Base-by-base conservation (phyloP, 2,888 invertebrate species). In the Patella ulyssiponensis region DNA sequence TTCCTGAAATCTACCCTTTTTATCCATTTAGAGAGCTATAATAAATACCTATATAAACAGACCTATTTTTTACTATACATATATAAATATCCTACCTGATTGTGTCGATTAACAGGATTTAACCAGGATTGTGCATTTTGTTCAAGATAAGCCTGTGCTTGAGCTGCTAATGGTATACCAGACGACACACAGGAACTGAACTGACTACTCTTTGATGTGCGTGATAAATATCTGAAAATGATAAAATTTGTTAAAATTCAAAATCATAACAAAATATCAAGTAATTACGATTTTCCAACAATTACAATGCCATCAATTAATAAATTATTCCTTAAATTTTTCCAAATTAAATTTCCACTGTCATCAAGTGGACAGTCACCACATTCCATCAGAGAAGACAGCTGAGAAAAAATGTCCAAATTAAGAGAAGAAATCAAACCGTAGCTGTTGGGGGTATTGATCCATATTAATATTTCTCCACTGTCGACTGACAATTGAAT, bases 111-210 rank as follows among this genome's bases (percentile, higher is more conserved):
- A 11, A 14, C 20, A 70, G 85, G 86, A 20, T 79, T 80, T 15
- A 83, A 82, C 76, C 86, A 85, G 27, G 86, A 82, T 15, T 85
- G 78, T 33, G 86, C 86, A 82, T 88, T 88, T 77, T 88, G 86
- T 73, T 88, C 87, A 15, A 88, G 85, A 75, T 88, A 87, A 53
- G 87, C 86, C 77, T 88, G 87, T 7, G 86, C 86, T 76, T 88
- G 87, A 51, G 83, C 86, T 15, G 86, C 86, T 11, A 87, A 79
- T 11, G 86, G 86, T 69, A 79, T 54, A n/a, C 77, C 77, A 20
- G 75, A 51, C 9, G 52, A 69, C 2, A 72, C 69, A 7, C 58
- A 44, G 7, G 52, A 53, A 11, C 58, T 17, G 33, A 23, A 64
- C 64, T 64, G 64, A 11, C 20, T 23, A 20, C 64, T 64, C 14